Evolutionary conservation across 2,888 invertebrate genomes (phyloP).

Genomic region (Diploptera punctata): DNA sequence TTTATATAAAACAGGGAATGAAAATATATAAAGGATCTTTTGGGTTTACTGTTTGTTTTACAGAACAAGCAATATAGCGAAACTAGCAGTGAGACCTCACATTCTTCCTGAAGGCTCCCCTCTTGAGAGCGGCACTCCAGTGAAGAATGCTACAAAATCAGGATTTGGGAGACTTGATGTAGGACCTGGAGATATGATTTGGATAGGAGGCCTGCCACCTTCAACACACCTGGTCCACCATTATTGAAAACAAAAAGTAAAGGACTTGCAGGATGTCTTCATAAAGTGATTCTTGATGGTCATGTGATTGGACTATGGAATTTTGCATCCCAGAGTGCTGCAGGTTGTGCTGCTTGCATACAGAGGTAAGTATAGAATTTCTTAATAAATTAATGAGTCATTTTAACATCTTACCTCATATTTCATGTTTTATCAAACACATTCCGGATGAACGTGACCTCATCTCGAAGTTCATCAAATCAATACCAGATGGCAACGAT

Average conservation of each 20-base stretch:
- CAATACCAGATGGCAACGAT: too few species aligned
- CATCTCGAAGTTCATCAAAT: too few species aligned
- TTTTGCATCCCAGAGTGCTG: conserved; percentile 70
- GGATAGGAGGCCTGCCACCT: conserved; percentile 60
- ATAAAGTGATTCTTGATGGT: conserved; percentile 79
- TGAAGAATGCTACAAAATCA: conserved; percentile 60
- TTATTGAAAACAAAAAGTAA: conserved; percentile 51
- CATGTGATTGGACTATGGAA: conserved; percentile 88
- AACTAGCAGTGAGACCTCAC: conserved; percentile 68
- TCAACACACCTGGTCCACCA: conserved; percentile 30
- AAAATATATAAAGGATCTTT: too few species aligned
- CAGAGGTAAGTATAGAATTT: too few species aligned
- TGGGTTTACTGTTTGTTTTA: too few species aligned
- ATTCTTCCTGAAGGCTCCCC: conserved; percentile 56
- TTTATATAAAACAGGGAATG: too few species aligned
- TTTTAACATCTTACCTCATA: too few species aligned
- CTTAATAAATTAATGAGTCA: too few species aligned
- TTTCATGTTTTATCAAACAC: too few species aligned
- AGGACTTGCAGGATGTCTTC: conserved; percentile 79
- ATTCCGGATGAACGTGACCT: too few species aligned
- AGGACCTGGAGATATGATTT: conserved; percentile 56
- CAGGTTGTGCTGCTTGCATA: conserved; percentile 77
- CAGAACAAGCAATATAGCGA: conserved; percentile 72
- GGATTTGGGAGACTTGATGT: conserved; percentile 66
- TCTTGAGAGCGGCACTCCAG: conserved; percentile 51